A percentile compares a stretch with the other conserved stretches of the same genome.
These are phyloP conservation scores for Psettodes erumei DNA, from an alignment of 2,113 vertebrate genomes.

Conservation along the genomic window DNA sequence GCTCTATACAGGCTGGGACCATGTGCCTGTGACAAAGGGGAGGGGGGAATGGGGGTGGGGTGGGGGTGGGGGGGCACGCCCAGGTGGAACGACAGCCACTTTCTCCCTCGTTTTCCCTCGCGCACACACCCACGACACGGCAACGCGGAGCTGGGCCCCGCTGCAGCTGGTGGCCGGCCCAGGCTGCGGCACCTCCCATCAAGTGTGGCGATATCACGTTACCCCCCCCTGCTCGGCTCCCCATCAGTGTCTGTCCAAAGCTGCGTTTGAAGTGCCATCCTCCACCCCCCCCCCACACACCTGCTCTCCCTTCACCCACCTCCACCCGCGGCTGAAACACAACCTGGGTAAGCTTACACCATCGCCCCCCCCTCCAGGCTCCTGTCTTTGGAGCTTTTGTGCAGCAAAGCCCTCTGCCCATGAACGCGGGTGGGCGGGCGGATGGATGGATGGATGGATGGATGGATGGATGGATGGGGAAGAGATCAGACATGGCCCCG, in stretches of 20 bases:
- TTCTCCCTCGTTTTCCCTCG: conserved; percentile 4
- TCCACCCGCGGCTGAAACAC: conserved; percentile 63
- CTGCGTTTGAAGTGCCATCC: conserved; percentile 69
- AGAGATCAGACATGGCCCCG: conserved; percentile 36
- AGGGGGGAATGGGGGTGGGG: too few relatives aligned
- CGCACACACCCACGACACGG: not conserved
- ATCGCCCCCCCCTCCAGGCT: not conserved
- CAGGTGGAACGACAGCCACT: conserved; percentile 25
- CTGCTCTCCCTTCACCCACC: conserved; percentile 37
- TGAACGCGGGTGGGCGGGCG: conserved; percentile 32
- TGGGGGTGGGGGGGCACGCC: conserved; percentile 24
- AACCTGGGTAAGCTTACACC: conserved; percentile 68
- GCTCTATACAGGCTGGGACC: conserved; percentile 52
- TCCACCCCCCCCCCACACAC: too few relatives aligned
- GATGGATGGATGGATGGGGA: conserved; percentile 9
- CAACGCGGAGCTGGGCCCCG: not conserved
- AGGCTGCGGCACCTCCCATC: conserved; percentile 4
- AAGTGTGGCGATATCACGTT: conserved; percentile 51
- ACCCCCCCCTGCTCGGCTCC: conserved; percentile 22
- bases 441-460: too few relatives aligned
- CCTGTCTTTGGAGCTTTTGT: conserved; percentile 65
- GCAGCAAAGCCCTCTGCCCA: conserved; percentile 36
- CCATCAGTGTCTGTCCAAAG: conserved; percentile 30
- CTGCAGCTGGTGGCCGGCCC: conserved; percentile 28
- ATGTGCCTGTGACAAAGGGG: conserved; percentile 25